phyloP scores from a whole-genome alignment of 1,140 invertebrate genomes.

The Tyrophagus putrescentiae region DNA sequence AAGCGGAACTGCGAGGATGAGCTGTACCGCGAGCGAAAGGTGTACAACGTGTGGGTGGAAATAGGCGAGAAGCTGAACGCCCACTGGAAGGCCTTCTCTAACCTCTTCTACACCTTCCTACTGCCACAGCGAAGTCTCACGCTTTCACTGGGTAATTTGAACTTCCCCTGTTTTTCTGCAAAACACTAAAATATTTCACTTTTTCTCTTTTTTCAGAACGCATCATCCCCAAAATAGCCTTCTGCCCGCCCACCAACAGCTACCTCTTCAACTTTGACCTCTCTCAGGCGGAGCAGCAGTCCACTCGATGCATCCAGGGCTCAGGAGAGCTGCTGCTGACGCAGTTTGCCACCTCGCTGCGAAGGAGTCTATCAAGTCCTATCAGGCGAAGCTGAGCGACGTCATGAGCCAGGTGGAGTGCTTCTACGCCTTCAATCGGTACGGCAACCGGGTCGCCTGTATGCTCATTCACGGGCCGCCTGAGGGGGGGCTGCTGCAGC shows the following conservation, averaged over 20 bases:
- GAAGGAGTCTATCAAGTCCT: not conserved
- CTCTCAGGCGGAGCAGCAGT: not conserved
- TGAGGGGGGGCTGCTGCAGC: too few relatives aligned
- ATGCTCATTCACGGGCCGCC: not conserved
- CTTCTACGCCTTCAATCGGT: constrained; percentile 1
- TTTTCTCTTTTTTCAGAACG: not conserved
- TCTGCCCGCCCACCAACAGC: not conserved
- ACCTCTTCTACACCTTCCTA: not conserved
- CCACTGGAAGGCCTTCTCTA: not conserved
- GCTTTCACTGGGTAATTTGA: not conserved
- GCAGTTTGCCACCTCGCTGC: not conserved
- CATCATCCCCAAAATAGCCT: not conserved
- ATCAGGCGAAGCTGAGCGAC: not conserved
- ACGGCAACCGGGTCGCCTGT: constrained; percentile 8
- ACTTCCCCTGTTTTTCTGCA: not conserved
- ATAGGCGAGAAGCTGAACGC: not conserved
- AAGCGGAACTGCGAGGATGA: constrained; percentile 5
- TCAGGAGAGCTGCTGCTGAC: not conserved
- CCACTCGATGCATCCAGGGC: not conserved
- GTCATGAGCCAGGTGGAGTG: not conserved
- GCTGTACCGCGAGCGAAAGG: not conserved
- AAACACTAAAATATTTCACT: too few relatives aligned
- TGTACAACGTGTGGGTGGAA: not conserved
- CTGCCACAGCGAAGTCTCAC: not conserved
- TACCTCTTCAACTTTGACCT: constrained; percentile 1